Conservation (phyloP, 2,797 vertebrate species). For the Nannoperca obscura region DNA sequence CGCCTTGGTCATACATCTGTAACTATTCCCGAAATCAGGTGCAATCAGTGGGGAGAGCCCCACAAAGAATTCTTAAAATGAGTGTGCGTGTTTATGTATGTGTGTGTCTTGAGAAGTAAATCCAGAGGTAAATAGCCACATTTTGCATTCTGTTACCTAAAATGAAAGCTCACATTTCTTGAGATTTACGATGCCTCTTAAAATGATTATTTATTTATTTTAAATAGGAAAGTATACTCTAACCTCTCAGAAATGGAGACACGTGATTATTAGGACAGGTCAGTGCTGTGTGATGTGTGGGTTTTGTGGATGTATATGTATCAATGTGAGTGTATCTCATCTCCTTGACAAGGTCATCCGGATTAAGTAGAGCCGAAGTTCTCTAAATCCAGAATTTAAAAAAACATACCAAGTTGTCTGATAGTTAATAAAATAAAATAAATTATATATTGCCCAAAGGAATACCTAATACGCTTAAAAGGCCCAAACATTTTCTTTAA, state of each 20-base stretch:
- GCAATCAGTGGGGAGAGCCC: constrained; percentile 53
- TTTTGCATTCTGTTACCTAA: background rate
- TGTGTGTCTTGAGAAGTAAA: constrained; percentile 8
- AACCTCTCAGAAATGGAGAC: background rate
- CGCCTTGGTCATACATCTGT: constrained; percentile 69
- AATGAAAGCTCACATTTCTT: background rate
- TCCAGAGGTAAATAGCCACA: constrained; percentile 10
- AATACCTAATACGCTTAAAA: background rate
- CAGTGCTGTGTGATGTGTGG: background rate
- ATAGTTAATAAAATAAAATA: background rate
- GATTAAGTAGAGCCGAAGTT: background rate
- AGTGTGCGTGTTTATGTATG: constrained; percentile 4
- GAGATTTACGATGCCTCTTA: background rate
- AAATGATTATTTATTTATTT: no score
- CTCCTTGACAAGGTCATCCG: background rate
- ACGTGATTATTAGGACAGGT: background rate
- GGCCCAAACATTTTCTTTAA: background rate
- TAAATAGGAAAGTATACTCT: background rate
- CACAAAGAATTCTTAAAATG: constrained; percentile 28
- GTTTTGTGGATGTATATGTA: background rate
- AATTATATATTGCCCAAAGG: background rate
- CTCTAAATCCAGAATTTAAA: background rate
- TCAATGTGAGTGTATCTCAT: background rate
- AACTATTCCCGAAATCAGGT: constrained; percentile 72
- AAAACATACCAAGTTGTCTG: constrained; percentile 12